Base-by-base conservation (phyloP, 1,140 invertebrate species). In the Hypsibius dujardini region DNA sequence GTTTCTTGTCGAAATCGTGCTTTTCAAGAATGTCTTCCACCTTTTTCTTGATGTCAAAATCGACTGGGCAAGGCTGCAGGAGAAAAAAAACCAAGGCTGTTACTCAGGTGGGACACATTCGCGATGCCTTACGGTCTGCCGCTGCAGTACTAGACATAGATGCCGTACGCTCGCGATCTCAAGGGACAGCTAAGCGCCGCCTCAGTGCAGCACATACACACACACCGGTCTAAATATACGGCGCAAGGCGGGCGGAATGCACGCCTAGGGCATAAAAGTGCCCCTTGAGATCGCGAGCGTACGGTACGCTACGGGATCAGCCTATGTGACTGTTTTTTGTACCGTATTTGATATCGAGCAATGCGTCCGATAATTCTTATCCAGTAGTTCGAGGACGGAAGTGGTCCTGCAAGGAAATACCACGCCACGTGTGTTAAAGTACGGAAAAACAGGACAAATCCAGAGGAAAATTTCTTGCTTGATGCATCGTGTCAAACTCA, bases 301-400 rank as follows among this genome's bases (percentile, higher is more conserved):
- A 67, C 70, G 62, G 42, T 15, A 45, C 42, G 7, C 3, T 67
- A 67, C 3, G 45, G 3, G 7, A 15, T 42, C 62, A 12, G 62
- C 42, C 42, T 0, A 12, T 42, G 0, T 67, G 45, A 67, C 12
- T 12, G 3, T 67, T 72, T 73, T 71, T 78, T 78, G 82, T 81
- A 92, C 90, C 80, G 86, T 86, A 81, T 94, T 92, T 74, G 88
- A 85, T 50, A 95, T 75, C 74, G 90, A 92, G 77, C 89, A 91
- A 78, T 91, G 87, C 15, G 89, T 81, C 81, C 83, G 87, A 76
- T 94, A 98, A 83, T 98, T 98, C 78, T 92, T 93, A 72, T 94
- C 89, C 45, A 98, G 79, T 73, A 87, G 84, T 70, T 89, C 85
- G 62, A 90, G 77, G 2, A 94, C 89, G 67, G 89, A 84, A 7